Conservation (phyloP, 2,888 invertebrate species). For the Notocelia uddmanniana region DNA sequence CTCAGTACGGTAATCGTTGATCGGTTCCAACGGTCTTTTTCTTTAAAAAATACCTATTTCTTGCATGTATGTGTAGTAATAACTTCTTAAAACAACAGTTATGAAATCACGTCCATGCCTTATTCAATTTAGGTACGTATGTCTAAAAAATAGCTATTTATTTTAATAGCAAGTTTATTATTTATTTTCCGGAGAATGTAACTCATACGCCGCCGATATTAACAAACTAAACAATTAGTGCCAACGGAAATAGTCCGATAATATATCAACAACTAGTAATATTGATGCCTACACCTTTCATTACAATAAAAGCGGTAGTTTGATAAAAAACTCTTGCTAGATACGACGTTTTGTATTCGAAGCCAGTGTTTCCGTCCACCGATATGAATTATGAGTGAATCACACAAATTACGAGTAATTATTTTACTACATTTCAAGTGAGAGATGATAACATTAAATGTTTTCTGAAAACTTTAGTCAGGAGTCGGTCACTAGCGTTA, state of each 20-base stretch:
- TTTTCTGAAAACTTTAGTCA: not conserved
- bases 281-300: not conserved
- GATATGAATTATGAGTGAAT: conserved; percentile 35
- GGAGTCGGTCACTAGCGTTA: not conserved
- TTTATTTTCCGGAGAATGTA: not conserved
- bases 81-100: too few relatives aligned
- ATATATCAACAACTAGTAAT: conserved; percentile 29
- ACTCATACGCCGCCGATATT: not conserved
- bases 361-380: conserved; percentile 22
- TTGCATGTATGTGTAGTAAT: too few relatives aligned
- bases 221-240: conserved; percentile 19
- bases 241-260: conserved; percentile 37
- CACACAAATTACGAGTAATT: conserved; percentile 7
- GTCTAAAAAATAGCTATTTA: not conserved
- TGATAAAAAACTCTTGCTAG: not conserved
- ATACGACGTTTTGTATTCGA: conserved; percentile 4
- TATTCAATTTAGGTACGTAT: too few relatives aligned
- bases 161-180: not conserved
- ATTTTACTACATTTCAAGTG: not conserved
- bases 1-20: too few relatives aligned
- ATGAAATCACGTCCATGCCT: too few relatives aligned
- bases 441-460: conserved; percentile 13
- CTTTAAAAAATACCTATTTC: too few relatives aligned
- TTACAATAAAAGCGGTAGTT: not conserved
- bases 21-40: too few relatives aligned